Base-by-base conservation (phyloP, 1,140 invertebrate genomes). In the Paralvinella palmiformis region DNA sequence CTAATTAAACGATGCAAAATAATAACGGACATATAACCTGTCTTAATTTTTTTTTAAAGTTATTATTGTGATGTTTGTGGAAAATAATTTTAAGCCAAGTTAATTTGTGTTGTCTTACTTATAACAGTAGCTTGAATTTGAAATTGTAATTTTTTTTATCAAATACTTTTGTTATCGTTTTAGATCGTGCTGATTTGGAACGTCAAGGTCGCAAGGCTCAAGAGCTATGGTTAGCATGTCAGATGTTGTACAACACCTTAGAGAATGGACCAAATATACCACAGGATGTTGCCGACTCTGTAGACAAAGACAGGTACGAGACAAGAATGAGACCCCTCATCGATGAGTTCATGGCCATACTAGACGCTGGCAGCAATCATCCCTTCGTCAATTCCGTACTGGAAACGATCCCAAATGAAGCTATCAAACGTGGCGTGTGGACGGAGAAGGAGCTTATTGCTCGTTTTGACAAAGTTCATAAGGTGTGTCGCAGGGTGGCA, bases 141-240 rank as follows among this genome's bases (percentile, higher is more conserved):
- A 4, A 50, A 1, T 5, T 50, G 27, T 22, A 50, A 50, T 27
- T 17, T 4, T 50, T 27, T 5, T 27, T 50, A 22, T 6, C 20
- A 6, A 7, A 15, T 50, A 29, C 10, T 52, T 20, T 33, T 32
- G 17, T 32, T 37, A 57, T n/a, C 35, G 6, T 33, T 27, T 4
- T 74, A 92, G 91, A 84, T 50, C 86, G 91, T 36, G 86, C 90
- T 45, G 87, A 88, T 27, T 85, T 87, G 31, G 94, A 96, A 71
- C 88, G 87, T 71, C 85, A 86, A 64, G 87, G 88, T 0, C 86
- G 88, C 62, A 86, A 91, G 68, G 88, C 91, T 3, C 92, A 95
- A 76, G 85, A 91, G 35, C 84, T 96, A 67, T 98, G 94, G 95
- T 86, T 91, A 61, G 90, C 94, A 10, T 94, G 91, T 75, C 90